Evolutionary conservation across 1,140 invertebrate species (phyloP).

Genomic region (Trachymyrmex cornetzi): DNA sequence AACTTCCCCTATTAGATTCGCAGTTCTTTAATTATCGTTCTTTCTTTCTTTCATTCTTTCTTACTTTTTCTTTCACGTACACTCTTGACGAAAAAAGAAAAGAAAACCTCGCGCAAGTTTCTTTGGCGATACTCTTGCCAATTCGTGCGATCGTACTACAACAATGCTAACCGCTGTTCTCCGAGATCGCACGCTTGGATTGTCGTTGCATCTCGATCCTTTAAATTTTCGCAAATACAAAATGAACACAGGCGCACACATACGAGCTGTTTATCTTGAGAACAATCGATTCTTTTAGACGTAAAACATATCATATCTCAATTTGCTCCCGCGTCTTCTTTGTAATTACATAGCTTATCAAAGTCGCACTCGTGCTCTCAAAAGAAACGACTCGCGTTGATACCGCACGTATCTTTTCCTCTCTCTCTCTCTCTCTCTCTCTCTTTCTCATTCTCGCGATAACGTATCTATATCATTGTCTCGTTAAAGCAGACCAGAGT

Average conservation of each 20-base stretch:
- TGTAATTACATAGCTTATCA: neutral
- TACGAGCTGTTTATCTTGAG: neutral
- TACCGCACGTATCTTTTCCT: neutral
- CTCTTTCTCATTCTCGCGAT: conserved; percentile 4
- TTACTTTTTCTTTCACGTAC: neutral
- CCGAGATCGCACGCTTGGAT: neutral
- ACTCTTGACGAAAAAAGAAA: neutral
- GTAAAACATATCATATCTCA: neutral
- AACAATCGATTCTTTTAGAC: neutral
- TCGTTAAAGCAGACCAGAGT: conserved; percentile 71
- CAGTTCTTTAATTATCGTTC: conserved; percentile 32
- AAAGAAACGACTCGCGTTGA: conserved; percentile 22
- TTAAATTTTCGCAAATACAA: conserved; percentile 34
- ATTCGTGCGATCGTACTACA: neutral
- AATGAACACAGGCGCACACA: neutral
- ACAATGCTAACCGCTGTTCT: neutral
- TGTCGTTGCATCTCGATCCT: neutral
- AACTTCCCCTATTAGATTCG: conserved; percentile 59
- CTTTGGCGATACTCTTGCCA: neutral
- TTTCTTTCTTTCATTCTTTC: conserved; percentile 24
- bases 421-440: conserved; percentile 37
- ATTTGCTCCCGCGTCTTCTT: conserved; percentile 36
- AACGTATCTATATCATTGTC: conserved; percentile 42
- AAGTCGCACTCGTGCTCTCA: neutral
- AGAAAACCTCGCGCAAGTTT: neutral